Evolutionary conservation across 2,888 invertebrate species (phyloP).

Genomic region (Lysandra coridon): DNA sequence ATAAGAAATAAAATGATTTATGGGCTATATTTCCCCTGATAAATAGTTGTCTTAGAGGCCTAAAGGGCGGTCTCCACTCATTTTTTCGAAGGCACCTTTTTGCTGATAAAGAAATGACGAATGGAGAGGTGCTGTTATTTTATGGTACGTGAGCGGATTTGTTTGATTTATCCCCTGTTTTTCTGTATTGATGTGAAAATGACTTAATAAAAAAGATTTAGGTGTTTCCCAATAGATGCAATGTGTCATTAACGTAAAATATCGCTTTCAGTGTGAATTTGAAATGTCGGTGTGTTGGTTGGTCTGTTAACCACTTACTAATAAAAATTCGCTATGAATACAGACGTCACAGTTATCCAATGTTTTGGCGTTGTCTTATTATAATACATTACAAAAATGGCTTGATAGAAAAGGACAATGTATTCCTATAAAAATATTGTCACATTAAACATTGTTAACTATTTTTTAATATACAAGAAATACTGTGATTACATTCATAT

Average conservation of each 20-base stretch:
- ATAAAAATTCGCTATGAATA: no score
- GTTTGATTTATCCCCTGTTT: constrained; percentile 43
- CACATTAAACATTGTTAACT: no score
- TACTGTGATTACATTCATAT: no score
- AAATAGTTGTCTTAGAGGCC: constrained; percentile 76
- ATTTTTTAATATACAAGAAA: no score
- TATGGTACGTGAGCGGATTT: constrained; percentile 58
- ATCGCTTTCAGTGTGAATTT: neutral
- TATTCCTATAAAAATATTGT: no score
- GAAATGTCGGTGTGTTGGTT: no score
- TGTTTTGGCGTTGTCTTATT: no score
- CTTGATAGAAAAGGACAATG: no score
- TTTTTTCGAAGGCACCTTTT: constrained; percentile 67
- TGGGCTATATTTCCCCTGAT: constrained; percentile 60
- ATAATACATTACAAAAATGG: no score
- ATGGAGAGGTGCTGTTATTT: constrained; percentile 61
- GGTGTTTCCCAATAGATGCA: neutral
- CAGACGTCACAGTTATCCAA: no score
- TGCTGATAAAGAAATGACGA: constrained; percentile 74
- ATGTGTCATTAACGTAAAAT: neutral
- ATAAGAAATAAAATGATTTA: constrained; percentile 72
- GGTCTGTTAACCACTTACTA: no score
- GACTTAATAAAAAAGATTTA: constrained; percentile 14
- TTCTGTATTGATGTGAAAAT: constrained; percentile 25
- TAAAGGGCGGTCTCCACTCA: constrained; percentile 62